Percentiles rank a stretch among this genome's conserved stretches.
phyloP scores from a whole-genome alignment of 2,113 vertebrate species.

The Pseudopipra pipra region DNA sequence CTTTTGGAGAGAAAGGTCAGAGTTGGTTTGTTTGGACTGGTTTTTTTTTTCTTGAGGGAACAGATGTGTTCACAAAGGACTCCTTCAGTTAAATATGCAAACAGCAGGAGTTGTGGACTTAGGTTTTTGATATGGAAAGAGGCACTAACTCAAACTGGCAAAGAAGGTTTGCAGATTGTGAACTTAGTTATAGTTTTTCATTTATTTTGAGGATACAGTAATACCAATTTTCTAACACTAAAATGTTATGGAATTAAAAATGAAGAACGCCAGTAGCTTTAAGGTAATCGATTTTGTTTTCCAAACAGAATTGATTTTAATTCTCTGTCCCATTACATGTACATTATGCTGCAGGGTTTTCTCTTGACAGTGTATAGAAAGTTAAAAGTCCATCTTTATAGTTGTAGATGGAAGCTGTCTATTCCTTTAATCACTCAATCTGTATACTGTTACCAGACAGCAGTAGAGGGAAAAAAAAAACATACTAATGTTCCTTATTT shows the following conservation, averaged over 20 bases:
- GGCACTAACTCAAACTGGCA: background rate
- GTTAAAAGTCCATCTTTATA: background rate
- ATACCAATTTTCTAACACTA: background rate
- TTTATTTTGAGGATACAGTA: background rate
- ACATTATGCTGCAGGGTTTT: background rate
- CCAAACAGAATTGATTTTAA: background rate
- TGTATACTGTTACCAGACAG: background rate
- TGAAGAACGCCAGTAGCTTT: background rate
- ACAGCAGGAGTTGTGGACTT: background rate
- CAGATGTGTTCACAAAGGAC: background rate
- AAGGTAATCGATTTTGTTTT: background rate
- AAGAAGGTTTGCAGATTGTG: background rate
- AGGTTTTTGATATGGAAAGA: background rate
- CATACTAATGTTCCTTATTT: background rate
- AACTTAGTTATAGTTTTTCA: background rate
- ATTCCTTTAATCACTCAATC: background rate
- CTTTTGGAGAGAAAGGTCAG: background rate
- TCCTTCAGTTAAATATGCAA: background rate
- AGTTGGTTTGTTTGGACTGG: background rate
- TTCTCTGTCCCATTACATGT: background rate
- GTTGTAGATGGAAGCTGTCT: background rate
- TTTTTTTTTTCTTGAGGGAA: background rate
- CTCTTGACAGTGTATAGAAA: background rate
- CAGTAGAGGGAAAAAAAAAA: background rate
- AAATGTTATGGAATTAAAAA: background rate